Base-by-base conservation (phyloP, 2,797 vertebrate species). In the Novumbra hubbsi region DNA sequence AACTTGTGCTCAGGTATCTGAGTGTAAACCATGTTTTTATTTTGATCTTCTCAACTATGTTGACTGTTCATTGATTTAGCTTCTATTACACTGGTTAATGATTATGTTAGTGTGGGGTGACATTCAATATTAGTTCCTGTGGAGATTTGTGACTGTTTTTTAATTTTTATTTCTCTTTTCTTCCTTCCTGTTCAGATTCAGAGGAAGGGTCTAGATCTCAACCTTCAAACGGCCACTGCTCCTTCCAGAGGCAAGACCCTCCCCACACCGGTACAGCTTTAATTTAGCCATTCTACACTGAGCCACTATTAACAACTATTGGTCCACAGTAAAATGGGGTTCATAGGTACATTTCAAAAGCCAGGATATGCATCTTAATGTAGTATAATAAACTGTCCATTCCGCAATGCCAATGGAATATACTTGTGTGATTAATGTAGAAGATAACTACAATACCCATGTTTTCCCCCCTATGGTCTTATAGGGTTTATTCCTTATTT, bases 181-280 rank as follows among this genome's bases (percentile, higher is more conserved):
- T 79, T 81, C 72, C 75, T 87, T 84, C 88, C 76, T 88, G 72
- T 85, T 84, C 81, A 80, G 86, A 92, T 92, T 92, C 94, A 98
- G 95, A 96, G 95, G 94, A 97, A 98, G 94, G 97, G 93, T 94
- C 93, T 96, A 93, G 96, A 97, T 91, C 94, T 96, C 92, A 96
- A 91, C 92, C 86, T 93, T 86, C 96, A 93, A 91, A 84, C 95
- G 85, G 91, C 93, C 90, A 92, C 95, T 90, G 91, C 96, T 85
- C 95, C 96, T 81, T 96, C 96, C 94, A 96, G 95, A 94, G 97
- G 96, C 92, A 98, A 98, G 95, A 97, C 96, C 68, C 94, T 97
- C 84, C 96, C 96, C 92, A 96, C 95, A 80, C 96, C 95, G 94
- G 95, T 97, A 95, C 92, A 94, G 88, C 87, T 82, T 85, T 79